Percentiles rank a stretch among this genome's conserved stretches.
Conservation (phyloP, 2,113 vertebrate species). For the Pterophyllum scalare region DNA sequence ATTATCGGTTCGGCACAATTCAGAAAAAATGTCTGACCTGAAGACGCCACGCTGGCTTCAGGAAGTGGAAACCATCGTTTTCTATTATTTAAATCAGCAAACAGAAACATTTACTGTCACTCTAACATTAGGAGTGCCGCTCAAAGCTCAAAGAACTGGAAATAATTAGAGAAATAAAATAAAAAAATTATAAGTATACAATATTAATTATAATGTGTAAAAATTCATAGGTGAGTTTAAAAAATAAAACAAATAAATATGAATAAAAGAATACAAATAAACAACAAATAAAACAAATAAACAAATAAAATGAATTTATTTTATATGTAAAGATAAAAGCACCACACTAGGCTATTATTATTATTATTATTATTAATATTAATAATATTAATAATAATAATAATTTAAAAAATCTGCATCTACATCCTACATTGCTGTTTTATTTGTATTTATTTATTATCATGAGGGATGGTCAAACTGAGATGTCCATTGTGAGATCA, state of each 20-base stretch:
- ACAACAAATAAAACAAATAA: too few relatives aligned
- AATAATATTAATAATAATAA: too few relatives aligned
- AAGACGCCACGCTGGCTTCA: neutral
- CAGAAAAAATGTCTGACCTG: fast-evolving
- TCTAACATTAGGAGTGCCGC: neutral
- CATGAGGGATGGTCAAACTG: too few relatives aligned
- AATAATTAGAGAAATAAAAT: neutral
- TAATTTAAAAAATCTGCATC: too few relatives aligned
- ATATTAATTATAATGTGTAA: neutral
- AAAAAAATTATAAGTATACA: neutral
- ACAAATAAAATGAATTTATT: neutral
- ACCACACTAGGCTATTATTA: neutral
- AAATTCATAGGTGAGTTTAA: too few relatives aligned
- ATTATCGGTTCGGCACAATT: neutral
- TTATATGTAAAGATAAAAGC: neutral
- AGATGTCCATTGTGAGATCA: too few relatives aligned
- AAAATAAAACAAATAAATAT: too few relatives aligned
- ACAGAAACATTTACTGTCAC: neutral
- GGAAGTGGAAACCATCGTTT: neutral
- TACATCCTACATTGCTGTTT: too few relatives aligned
- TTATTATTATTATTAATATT: too few relatives aligned
- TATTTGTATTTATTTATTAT: neutral
- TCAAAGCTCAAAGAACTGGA: neutral
- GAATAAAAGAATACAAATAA: too few relatives aligned
- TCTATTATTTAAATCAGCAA: neutral